Base-by-base conservation (phyloP, 2,113 vertebrate species). In the Ammodytes marinus region DNA sequence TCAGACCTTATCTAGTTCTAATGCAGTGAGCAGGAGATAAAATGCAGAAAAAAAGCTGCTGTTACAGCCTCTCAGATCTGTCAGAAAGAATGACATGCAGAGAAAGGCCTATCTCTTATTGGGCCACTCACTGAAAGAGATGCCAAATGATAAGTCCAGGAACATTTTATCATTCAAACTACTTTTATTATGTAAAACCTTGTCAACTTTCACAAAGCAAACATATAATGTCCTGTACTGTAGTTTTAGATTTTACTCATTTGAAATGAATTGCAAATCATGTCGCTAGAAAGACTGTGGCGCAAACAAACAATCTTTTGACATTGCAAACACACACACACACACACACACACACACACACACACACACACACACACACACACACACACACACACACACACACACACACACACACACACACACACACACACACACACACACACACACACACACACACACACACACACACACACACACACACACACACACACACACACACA, bases 231-330 rank as follows among this genome's bases (percentile, higher is more conserved):
- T 27, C 43, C 27, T 14, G 27, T 27, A 54, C 78, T 86, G 81
- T 85, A 42, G 10, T 49, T 88, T 89, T 70, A 85, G 69, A 81
- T 80, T 75, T 80, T 61, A 80, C 65, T 27, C 67, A 90, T 90
- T 87, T 82, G 73, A 0, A 74, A 82, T 78, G 60, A 40, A 85
- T 91, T 84, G 86, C 85, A 92, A 91, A 92, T 83, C 17, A 11
- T 46, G 45, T 39, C 40, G 4, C 10, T 43, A 46, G 39, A 60
- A 39, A 14, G 40, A 27, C 59, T 59, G 49, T 19, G 1, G 27
- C 3, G 39, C 76, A 86, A 80, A 81, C 81, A 81, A 87, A 89
- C 74, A 6, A 73, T 79, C 63, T 79, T 50, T 68, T 58, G 46
- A 78, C 19, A 79, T 89, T 84, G 90, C 91, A 86, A 88, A 50